phyloP scores from a whole-genome alignment of 1,140 invertebrate genomes.

The Drosophila saltans region DNA sequence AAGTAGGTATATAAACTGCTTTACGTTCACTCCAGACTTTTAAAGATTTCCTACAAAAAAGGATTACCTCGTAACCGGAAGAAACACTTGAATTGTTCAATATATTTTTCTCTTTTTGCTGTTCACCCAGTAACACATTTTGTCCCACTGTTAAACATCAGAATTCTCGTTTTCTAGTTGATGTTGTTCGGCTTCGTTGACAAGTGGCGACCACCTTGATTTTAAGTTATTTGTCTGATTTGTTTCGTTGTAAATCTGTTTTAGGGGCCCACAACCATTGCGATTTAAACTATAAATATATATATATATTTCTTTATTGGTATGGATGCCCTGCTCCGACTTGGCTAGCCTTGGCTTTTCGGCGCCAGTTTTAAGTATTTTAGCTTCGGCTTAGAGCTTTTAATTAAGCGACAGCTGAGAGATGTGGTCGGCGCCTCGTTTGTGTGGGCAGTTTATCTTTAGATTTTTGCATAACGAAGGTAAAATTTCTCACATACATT shows the following conservation, averaged over 20 bases:
- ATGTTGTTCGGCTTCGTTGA: constrained; percentile 36
- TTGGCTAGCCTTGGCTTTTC: not conserved
- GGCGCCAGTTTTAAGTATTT: constrained; percentile 41
- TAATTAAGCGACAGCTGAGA: constrained; percentile 46
- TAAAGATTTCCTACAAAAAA: no score
- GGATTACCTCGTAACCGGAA: no score
- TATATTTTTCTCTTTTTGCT: no score
- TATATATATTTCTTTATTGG: constrained; percentile 49
- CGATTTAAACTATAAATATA: constrained; percentile 5
- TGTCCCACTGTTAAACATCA: constrained; percentile 46
- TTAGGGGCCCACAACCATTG: constrained; percentile 32
- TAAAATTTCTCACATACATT: constrained; percentile 57
- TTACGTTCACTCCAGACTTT: no score
- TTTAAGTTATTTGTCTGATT: constrained; percentile 65
- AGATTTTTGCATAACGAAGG: constrained; percentile 41
- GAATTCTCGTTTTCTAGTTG: constrained; percentile 17
- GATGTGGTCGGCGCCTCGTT: not conserved
- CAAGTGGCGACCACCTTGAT: constrained; percentile 68
- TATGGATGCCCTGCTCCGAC: constrained; percentile 6
- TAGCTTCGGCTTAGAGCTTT: constrained; percentile 29
- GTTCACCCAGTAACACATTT: not conserved
- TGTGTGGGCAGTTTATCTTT: constrained; percentile 10
- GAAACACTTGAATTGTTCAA: no score
- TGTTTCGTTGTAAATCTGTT: constrained; percentile 65
- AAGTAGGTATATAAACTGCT: no score